These are phyloP conservation scores for Trachythela sp. DNA, from an alignment of 64 coral and sea anemone species.

Conservation along the genomic window DNA sequence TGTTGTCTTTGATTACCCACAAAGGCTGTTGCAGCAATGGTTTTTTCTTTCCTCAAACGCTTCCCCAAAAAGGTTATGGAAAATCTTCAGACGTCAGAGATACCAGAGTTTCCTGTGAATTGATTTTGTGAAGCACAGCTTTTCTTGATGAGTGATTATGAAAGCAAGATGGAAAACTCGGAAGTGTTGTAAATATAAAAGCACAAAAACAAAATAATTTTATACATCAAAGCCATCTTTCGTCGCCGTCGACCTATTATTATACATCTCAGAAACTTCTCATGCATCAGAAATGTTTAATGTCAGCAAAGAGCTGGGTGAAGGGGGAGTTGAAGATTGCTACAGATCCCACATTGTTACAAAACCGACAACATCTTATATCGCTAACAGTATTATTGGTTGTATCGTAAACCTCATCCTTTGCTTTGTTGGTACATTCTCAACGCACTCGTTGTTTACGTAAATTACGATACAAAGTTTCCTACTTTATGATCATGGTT, in stretches of 20 bases:
- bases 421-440: not conserved
- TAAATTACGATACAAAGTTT: not conserved
- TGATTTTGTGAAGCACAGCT: too few species aligned
- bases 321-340: not conserved
- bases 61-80: too few species aligned
- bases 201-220: not conserved
- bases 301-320: not conserved
- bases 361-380: not conserved
- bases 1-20: too few species aligned
- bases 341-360: not conserved
- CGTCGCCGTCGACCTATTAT: not conserved
- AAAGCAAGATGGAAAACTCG: too few species aligned
- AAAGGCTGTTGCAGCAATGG: too few species aligned
- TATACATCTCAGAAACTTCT: not conserved
- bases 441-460: not conserved
- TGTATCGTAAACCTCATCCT: constrained; percentile 2
- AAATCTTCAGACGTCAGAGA: too few species aligned
- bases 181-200: not conserved
- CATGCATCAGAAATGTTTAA: not conserved
- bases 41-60: too few species aligned
- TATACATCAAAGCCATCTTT: not conserved
- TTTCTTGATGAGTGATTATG: too few species aligned
- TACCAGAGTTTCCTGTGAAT: too few species aligned
- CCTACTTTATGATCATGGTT: constrained; percentile 3
- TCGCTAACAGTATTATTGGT: constrained; percentile 4